Percentiles rank a stretch among this genome's conserved stretches.
These are phyloP conservation scores for Gadus macrocephalus DNA, from an alignment of 2,113 vertebrate species.

Conservation along the genomic window DNA sequence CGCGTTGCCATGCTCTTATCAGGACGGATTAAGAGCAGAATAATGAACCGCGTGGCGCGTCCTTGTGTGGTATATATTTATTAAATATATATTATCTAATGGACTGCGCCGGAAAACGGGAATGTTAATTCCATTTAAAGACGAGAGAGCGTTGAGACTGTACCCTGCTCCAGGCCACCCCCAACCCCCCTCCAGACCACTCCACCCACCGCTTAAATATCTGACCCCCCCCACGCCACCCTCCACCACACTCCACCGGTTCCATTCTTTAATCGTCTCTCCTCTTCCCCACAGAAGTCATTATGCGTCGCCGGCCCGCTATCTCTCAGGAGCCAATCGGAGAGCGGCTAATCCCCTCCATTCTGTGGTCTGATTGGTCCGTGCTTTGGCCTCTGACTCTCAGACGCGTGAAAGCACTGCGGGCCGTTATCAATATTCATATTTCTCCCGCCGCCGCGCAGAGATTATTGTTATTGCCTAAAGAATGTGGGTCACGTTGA, in stretches of 20 bases:
- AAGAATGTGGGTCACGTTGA: conserved; percentile 75
- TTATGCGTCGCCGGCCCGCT: conserved; percentile 52
- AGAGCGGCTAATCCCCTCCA: conserved; percentile 56
- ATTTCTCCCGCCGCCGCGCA: conserved; percentile 38
- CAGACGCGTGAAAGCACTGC: conserved; percentile 61
- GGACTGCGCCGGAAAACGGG: conserved; percentile 58
- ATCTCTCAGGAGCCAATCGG: conserved; percentile 52
- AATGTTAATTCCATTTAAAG: too few species aligned
- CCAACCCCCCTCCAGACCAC: not conserved
- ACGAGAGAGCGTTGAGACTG: too few species aligned
- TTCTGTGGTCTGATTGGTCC: conserved; percentile 49
- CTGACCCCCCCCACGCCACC: conserved; percentile 54
- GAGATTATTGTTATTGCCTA: conserved; percentile 61
- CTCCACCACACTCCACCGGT: conserved; percentile 38
- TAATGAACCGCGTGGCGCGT: conserved; percentile 70
- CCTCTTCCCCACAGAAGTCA: conserved; percentile 60
- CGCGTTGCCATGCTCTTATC: conserved; percentile 25
- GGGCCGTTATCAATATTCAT: conserved; percentile 71
- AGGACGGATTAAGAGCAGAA: conserved; percentile 71
- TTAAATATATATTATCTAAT: conserved; percentile 61
- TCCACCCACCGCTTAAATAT: too few species aligned
- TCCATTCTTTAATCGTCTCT: conserved; percentile 49
- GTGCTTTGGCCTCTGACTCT: conserved; percentile 52
- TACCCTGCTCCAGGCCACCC: conserved; percentile 64
- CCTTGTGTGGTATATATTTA: conserved; percentile 75